Percentiles rank a stretch among this genome's conserved stretches.
phyloP scores from a whole-genome alignment of 2,888 invertebrate species.

The Drosophila neonasuta region DNA sequence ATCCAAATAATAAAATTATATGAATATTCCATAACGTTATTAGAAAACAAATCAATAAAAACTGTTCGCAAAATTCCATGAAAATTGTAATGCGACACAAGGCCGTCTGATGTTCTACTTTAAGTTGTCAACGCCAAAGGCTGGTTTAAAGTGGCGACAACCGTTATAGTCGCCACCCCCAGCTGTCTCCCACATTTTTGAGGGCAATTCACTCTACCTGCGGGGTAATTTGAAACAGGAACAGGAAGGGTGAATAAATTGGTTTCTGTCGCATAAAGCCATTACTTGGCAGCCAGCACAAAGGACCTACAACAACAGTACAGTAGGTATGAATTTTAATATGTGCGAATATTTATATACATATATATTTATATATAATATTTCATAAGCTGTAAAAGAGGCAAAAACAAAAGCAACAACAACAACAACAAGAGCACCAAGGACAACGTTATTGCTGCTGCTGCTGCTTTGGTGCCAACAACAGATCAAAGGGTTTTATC shows the following conservation, averaged over 20 bases:
- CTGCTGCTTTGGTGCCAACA: neutral
- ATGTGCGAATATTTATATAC: constrained; percentile 65
- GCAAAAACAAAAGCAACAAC: constrained; percentile 35
- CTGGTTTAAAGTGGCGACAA: constrained; percentile 28
- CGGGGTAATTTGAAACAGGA: constrained; percentile 57
- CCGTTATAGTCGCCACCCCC: constrained; percentile 5
- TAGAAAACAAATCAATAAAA: constrained; percentile 10
- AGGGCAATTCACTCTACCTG: constrained; percentile 32
- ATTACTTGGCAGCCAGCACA: constrained; percentile 59
- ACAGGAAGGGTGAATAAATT: constrained; percentile 73
- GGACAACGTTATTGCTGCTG: neutral
- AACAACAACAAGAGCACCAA: constrained; percentile 8
- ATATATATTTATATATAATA: constrained; percentile 38
- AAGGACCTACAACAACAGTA: constrained; percentile 26
- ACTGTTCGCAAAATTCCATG: neutral
- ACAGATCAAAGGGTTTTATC: constrained; percentile 55
- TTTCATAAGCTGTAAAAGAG: constrained; percentile 50
- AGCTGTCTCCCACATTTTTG: constrained; percentile 9
- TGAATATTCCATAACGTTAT: neutral
- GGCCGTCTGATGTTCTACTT: neutral
- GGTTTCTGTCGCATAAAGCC: constrained; percentile 71
- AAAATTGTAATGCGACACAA: neutral
- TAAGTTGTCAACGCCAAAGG: constrained; percentile 25
- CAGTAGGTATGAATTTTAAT: constrained; percentile 65
- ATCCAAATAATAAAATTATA: neutral